Conservation (phyloP, 2,888 invertebrate genomes). For the Ptychoptera contaminata region DNA sequence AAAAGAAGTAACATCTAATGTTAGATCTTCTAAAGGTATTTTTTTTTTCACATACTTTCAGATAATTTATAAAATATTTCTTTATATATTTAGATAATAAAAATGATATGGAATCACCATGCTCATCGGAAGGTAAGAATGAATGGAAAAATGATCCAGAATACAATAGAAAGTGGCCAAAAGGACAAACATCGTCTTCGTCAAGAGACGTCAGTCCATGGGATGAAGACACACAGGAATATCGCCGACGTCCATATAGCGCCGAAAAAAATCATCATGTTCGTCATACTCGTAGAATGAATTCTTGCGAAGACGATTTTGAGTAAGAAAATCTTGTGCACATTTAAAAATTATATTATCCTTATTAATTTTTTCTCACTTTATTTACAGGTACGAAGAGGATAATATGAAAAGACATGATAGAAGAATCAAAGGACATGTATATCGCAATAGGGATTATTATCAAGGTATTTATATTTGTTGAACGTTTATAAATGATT, state of each 20-base stretch:
- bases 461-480: not conserved
- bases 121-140: constrained; percentile 63
- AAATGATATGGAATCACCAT: constrained; percentile 47
- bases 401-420: constrained; percentile 22
- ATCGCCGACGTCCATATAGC: constrained; percentile 27
- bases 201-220: constrained; percentile 66
- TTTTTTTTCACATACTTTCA: too few species aligned
- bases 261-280: constrained; percentile 33
- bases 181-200: constrained; percentile 51
- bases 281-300: constrained; percentile 33
- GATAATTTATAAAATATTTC: too few species aligned
- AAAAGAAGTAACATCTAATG: not conserved
- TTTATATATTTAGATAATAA: constrained; percentile 18
- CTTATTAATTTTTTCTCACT: not conserved
- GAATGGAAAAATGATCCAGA: constrained; percentile 34
- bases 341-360: not conserved
- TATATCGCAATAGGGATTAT: constrained; percentile 9
- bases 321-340: constrained; percentile 36
- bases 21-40: constrained; percentile 8
- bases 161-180: constrained; percentile 35
- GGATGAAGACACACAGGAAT: constrained; percentile 53
- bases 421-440: constrained; percentile 24
- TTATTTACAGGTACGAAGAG: constrained; percentile 24
- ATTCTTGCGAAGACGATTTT: constrained; percentile 55
- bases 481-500: too few species aligned